Base-by-base conservation (phyloP, 2,888 invertebrate species). In the Parasteatoda lunata region DNA sequence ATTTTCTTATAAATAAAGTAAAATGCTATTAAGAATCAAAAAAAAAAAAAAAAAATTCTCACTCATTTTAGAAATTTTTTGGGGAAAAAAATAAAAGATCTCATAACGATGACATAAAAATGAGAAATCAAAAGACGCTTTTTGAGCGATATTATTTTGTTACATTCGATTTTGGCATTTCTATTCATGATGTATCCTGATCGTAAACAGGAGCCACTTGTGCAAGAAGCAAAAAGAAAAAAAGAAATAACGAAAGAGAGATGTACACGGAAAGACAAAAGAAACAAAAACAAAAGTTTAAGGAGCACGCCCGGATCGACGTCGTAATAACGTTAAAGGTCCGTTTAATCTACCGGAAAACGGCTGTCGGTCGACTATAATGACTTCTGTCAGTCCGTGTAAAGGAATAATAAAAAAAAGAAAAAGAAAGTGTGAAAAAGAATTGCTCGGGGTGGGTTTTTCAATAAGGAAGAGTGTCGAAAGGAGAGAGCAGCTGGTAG, bases 321-420 rank as follows among this genome's bases (percentile, higher is more conserved):
- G 77, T 72, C 77, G 83, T 77, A 77, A 77, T 77, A 84, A 84
- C 83, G 77, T 84, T 77, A 84, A 84, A 84, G 72, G 77, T 48
- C 65, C 77, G 83, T 84, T 84, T 84, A 84, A 84, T 84, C 83
- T 84, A 84, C 77, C 77, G 77, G 83, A 84, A 84, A 84, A 84
- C 81, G 81, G 69, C 81, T 81, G 81, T 81, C 81, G 81, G 69
- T 71, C 77, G 77, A 77, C 77, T 72, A 75, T 77, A 77, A 84
- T 77, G 77, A 84, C 83, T 84, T 77, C 66, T 77, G 77, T 84
- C 83, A 77, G 65, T 77, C 77, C 77, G 77, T 77, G 83, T 72
- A 82, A 65, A 70, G 59, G 70, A 77, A 82, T 70, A 70, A 84
- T 64, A 71, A 77, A 70, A 71, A 51, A 77, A 77, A 71, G 47